Base-by-base conservation (phyloP, 2,888 invertebrate species). In the Heliconius hortense region DNA sequence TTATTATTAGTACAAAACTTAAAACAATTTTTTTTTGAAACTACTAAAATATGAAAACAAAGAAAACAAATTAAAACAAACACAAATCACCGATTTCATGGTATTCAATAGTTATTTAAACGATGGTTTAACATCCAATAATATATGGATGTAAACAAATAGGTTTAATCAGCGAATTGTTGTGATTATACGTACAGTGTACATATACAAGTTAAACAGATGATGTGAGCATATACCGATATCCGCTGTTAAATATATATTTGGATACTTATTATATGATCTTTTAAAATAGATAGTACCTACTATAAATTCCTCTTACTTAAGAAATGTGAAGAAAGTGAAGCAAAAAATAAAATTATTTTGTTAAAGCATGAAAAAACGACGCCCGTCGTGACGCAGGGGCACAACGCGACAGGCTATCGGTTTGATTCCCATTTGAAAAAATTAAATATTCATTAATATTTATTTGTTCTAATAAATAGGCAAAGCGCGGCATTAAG, bases 151-250 rank as follows among this genome's bases (percentile, higher is more conserved):
- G n/a, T 31, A 11, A n/a, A n/a, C 64, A 64, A 64, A 64, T n/a
- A 64, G 35, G 31, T 31, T 64, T 4, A 64, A 64, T 64, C 35
- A n/a, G 64, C 64, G 35, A 64, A 64, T 64, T n/a, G 31, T 63
- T 64, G 35, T 35, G 21, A 8, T 10, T 63, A 63, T 18, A 63
- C 11, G 31, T 31, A 63, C 11, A 62, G 8, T 2, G 28, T 26
- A 63, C 8, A 31, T n/a, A 63, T 11, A n/a, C 35, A 64, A 35
- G 21, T 35, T 64, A n/a, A 64, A 64, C 64, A 64, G n/a, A 64
- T 31, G n/a, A 13, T 35, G 31, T 10, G n/a, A n/a, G 35, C 35
- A 21, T 64, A 64, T 64, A 31, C 35, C n/a, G 21, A 5, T 64
- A 13, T 64, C 21, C 35, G 13, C 11, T n/a, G 35, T n/a, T 35